Evolutionary conservation across 37 sponge, comb jelly and placozoan species (phyloP).

Genomic region (Amphimedon queenslandica): DNA sequence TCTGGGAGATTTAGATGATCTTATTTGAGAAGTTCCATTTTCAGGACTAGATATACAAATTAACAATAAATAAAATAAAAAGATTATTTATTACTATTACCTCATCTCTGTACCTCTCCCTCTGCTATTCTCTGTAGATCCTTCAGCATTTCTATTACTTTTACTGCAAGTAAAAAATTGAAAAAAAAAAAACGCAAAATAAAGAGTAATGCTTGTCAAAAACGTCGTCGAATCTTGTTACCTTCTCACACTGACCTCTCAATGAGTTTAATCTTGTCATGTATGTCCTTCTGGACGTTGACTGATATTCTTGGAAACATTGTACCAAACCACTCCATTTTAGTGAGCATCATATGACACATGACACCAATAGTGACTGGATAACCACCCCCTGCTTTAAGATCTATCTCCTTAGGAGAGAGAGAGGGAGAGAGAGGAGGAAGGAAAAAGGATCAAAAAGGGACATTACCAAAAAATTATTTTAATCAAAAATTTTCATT

Average conservation of each 20-base stretch:
- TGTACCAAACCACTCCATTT: slow-evolving; percentile 98
- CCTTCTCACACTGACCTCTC: not conserved
- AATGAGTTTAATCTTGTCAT: slow-evolving; percentile 35
- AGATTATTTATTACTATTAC: too few species aligned
- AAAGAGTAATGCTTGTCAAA: too few species aligned
- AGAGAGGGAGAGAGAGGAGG: not conserved
- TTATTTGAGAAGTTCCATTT: too few species aligned
- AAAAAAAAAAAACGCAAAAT: too few species aligned
- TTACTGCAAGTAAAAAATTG: not conserved
- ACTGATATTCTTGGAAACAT: slow-evolving; percentile 93
- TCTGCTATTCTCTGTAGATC: not conserved
- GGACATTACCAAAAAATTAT: too few species aligned
- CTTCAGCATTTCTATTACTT: too few species aligned
- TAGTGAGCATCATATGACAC: slow-evolving; percentile 88
- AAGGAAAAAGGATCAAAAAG: not conserved
- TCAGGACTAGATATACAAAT: too few species aligned
- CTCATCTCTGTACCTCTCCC: not conserved
- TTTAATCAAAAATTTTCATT: too few species aligned
- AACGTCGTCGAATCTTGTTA: too few species aligned
- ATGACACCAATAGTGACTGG: slow-evolving; percentile 83
- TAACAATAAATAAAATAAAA: too few species aligned
- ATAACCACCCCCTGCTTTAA: slow-evolving; percentile 94
- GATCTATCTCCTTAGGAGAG: slow-evolving; percentile 78
- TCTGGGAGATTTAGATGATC: too few species aligned
- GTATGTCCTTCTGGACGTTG: slow-evolving; percentile 54